Evolutionary conservation across 2,888 invertebrate genomes (phyloP).

Genomic region (Trachelus tabidus): DNA sequence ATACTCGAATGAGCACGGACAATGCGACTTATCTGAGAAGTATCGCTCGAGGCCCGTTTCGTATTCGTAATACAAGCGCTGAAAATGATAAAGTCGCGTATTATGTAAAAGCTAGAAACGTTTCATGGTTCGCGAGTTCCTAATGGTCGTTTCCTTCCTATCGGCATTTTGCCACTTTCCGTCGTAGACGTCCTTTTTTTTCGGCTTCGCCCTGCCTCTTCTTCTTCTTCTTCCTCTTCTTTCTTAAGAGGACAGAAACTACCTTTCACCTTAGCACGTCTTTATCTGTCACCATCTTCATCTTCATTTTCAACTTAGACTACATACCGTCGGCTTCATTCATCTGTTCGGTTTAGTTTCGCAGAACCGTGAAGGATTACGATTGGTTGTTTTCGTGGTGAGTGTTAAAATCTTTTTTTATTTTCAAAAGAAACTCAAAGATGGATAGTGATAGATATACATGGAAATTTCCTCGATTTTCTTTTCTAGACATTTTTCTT

Average conservation of each 20-base stretch:
- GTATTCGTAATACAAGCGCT: background rate
- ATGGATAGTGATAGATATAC: background rate
- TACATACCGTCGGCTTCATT: background rate
- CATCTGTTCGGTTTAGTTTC: background rate
- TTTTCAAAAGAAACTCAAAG: background rate
- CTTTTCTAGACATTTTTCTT: background rate
- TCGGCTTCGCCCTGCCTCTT: background rate
- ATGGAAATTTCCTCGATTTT: background rate
- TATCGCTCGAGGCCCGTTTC: constrained; percentile 2
- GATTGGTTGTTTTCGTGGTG: background rate
- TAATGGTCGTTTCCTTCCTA: background rate
- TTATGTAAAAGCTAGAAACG: constrained; percentile 1
- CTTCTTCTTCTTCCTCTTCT: constrained; percentile 12
- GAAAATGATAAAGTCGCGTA: background rate
- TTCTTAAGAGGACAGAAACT: constrained; percentile 10
- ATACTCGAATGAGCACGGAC: constrained; percentile 4
- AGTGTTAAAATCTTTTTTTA: background rate
- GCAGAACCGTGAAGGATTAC: background rate
- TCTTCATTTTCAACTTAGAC: background rate
- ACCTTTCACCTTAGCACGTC: background rate
- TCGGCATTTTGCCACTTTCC: background rate
- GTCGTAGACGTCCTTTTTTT: background rate
- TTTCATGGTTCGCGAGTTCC: background rate
- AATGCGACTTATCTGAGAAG: constrained; percentile 3
- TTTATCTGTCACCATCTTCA: background rate